Conservation (phyloP, 2,888 invertebrate species). For the Trachelus tabidus region DNA sequence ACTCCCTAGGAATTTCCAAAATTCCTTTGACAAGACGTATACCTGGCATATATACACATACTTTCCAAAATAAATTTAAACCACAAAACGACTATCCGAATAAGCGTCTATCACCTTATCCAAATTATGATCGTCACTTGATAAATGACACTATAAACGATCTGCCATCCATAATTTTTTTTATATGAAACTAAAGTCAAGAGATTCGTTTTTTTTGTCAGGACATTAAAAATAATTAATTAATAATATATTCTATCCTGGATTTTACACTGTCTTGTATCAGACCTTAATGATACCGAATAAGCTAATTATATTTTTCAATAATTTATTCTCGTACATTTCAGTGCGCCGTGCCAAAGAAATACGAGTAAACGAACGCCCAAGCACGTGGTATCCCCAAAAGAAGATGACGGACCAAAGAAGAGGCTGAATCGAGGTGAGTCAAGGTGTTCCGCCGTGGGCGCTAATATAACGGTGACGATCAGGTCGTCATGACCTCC, state of each 20-base stretch:
- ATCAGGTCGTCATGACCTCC: constrained; percentile 56
- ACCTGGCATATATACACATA: not conserved
- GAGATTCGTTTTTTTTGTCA: too few relatives aligned
- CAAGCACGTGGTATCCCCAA: not conserved
- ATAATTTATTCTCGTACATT: not conserved
- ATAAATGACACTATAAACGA: not conserved
- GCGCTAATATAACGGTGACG: constrained; percentile 63
- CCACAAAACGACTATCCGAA: not conserved
- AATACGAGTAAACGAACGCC: not conserved
- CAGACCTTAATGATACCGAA: not conserved
- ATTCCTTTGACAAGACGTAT: not conserved
- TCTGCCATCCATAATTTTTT: not conserved
- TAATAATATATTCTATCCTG: not conserved
- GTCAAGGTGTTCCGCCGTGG: constrained; percentile 47
- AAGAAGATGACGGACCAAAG: not conserved
- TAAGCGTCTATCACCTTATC: not conserved
- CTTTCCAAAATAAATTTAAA: not conserved
- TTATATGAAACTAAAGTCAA: too few relatives aligned
- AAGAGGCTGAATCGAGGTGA: constrained; percentile 39
- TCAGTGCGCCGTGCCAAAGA: not conserved
- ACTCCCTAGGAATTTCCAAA: not conserved
- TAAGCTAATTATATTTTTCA: not conserved
- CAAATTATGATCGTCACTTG: not conserved
- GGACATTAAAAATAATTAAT: not conserved
- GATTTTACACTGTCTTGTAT: not conserved